These are phyloP conservation scores for Diabrotica balteata DNA, from an alignment of 2,888 invertebrate genomes.

Conservation along the genomic window DNA sequence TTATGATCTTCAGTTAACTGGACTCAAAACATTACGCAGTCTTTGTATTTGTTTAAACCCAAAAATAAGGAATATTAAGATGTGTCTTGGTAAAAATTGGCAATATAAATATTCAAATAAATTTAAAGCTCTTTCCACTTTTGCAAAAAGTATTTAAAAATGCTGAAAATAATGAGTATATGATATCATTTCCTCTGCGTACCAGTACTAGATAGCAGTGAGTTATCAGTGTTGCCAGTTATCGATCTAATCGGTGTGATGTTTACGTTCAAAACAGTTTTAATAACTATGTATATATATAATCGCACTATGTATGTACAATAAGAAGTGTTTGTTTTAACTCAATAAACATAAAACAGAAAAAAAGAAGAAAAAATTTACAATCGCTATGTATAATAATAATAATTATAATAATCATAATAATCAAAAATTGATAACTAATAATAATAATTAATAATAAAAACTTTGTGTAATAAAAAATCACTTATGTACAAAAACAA, in stretches of 20 bases:
- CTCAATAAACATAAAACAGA: constrained; percentile 25
- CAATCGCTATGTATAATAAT: constrained; percentile 49
- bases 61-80: no score
- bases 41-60: no score
- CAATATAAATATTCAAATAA: no score
- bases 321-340: constrained; percentile 41
- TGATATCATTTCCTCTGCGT: no score
- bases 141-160: no score
- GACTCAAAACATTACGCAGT: no score
- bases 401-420: constrained; percentile 26
- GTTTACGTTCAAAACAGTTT: constrained; percentile 37
- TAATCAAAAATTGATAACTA: constrained; percentile 2
- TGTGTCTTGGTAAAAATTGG: no score
- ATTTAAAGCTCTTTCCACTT: no score
- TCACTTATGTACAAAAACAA: constrained; percentile 60
- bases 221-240: constrained; percentile 1
- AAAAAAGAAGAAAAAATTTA: constrained; percentile 45
- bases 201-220: constrained; percentile 13
- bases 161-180: no score
- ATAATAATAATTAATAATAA: constrained; percentile 40
- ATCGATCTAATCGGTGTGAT: constrained; percentile 37
- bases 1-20: no score
- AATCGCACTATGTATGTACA: constrained; percentile 51
- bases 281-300: constrained; percentile 39
- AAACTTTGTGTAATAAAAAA: constrained; percentile 56